Evolutionary conservation across 2,888 invertebrate species (phyloP).

Genomic region (Crocallis elinguaria): DNA sequence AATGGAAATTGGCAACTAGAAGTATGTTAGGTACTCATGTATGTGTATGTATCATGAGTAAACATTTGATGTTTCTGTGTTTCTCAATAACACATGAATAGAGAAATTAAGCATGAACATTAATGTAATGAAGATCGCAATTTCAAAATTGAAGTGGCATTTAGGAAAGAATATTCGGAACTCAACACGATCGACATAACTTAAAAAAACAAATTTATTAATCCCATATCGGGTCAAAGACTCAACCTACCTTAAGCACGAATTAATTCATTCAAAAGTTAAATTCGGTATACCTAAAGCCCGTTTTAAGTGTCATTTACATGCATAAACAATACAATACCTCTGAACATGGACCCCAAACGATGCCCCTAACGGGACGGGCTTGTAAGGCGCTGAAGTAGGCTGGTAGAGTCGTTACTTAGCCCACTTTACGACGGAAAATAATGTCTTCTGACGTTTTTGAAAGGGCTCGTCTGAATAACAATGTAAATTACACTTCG

Average conservation of each 20-base stretch:
- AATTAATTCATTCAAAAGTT: not conserved
- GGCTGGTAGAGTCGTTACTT: conserved; percentile 53
- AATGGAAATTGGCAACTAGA: conserved; percentile 4
- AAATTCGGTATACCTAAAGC: not conserved
- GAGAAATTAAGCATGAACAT: too few species aligned
- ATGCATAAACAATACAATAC: conserved; percentile 20
- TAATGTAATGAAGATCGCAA: too few species aligned
- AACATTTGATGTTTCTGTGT: too few species aligned
- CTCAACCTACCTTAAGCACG: not conserved
- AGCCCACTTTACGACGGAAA: conserved; percentile 45
- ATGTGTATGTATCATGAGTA: not conserved
- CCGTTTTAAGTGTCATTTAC: not conserved
- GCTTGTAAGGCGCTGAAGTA: conserved; percentile 54
- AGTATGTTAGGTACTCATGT: not conserved
- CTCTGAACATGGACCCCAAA: conserved; percentile 14
- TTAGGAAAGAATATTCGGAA: too few species aligned
- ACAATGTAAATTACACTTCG: conserved; percentile 18
- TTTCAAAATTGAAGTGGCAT: too few species aligned
- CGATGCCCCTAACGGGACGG: conserved; percentile 50
- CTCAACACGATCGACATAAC: too few species aligned
- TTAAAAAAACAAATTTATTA: too few species aligned
- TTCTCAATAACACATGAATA: too few species aligned
- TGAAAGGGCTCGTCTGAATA: conserved; percentile 11
- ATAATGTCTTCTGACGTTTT: conserved; percentile 22
- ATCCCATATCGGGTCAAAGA: not conserved